phyloP scores from a whole-genome alignment of 2,113 vertebrate species.

The Enhydra lutris region DNA sequence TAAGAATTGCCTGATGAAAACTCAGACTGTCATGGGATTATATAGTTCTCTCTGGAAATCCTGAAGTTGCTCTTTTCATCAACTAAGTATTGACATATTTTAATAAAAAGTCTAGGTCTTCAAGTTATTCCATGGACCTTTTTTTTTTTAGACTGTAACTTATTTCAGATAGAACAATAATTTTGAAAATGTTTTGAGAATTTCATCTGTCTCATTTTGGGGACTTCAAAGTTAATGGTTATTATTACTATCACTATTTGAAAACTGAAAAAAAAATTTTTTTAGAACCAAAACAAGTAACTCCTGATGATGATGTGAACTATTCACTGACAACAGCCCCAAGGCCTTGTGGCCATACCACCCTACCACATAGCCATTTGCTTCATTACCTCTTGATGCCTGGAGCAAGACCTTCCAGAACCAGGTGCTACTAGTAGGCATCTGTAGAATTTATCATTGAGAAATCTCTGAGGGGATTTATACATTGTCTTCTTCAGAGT shows the following conservation, averaged over 20 bases:
- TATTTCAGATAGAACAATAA: background rate
- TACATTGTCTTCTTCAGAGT: background rate
- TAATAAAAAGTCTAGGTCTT: conserved; percentile 55
- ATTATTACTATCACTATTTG: background rate
- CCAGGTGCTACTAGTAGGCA: background rate
- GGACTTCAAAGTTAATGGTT: background rate
- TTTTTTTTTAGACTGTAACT: background rate
- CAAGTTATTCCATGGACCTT: background rate
- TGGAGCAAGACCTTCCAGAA: background rate
- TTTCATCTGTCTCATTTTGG: background rate
- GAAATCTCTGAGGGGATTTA: background rate
- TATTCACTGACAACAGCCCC: background rate
- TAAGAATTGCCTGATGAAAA: conserved; percentile 30
- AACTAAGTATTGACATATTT: background rate
- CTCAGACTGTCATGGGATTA: background rate
- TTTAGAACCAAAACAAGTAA: background rate
- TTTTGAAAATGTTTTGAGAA: conserved; percentile 41
- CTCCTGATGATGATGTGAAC: background rate
- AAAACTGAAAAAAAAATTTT: background rate
- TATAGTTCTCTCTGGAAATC: background rate
- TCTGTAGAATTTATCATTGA: background rate
- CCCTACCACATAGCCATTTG: background rate
- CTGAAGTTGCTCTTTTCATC: background rate
- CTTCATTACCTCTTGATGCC: background rate
- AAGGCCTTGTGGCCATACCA: background rate